phyloP scores from a whole-genome alignment of 2,113 vertebrate genomes.

The Anas platyrhynchos region DNA sequence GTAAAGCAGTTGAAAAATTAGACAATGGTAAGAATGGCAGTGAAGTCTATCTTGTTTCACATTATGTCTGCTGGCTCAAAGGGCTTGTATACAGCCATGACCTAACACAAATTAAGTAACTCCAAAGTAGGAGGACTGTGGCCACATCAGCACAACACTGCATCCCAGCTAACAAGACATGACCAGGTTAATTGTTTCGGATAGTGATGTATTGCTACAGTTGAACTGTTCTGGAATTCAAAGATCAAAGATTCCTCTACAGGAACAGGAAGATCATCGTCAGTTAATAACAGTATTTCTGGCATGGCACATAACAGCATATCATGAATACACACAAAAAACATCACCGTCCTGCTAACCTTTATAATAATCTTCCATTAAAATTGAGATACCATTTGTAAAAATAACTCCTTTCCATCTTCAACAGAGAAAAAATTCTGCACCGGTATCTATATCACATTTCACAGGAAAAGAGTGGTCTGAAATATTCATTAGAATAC shows the following conservation, averaged over 20 bases:
- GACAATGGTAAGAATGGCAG: neutral
- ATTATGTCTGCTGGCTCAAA: neutral
- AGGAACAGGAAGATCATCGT: neutral
- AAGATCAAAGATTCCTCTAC: neutral
- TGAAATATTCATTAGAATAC: neutral
- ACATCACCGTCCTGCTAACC: neutral
- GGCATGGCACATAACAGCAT: neutral
- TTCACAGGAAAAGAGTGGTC: neutral
- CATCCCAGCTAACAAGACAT: neutral
- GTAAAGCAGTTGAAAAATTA: neutral
- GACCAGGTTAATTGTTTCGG: constrained; percentile 26
- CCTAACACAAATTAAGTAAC: neutral
- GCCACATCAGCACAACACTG: neutral
- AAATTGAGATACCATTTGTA: neutral
- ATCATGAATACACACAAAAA: neutral
- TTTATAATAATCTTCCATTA: neutral
- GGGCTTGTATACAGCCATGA: neutral
- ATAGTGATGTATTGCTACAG: neutral
- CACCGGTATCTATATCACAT: neutral
- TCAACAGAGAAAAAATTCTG: neutral
- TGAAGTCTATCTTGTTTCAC: neutral
- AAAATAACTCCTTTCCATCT: neutral
- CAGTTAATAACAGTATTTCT: neutral
- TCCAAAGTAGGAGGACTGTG: neutral
- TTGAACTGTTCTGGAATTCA: constrained; percentile 4